Evolutionary conservation across 1,140 invertebrate species (phyloP).

Genomic region (Drosophila mayri): DNA sequence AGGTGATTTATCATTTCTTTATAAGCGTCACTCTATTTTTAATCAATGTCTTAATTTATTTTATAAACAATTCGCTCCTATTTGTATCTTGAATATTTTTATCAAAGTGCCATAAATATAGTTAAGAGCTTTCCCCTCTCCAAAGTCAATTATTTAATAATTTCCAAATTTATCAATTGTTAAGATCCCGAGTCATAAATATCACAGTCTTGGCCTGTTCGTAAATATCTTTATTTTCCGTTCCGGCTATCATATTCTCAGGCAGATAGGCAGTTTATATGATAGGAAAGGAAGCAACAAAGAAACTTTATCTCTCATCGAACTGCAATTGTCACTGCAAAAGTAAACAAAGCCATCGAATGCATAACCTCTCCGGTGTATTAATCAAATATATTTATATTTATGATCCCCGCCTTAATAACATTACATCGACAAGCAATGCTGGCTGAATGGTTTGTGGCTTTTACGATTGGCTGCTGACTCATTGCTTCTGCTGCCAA

Average conservation of each 20-base stretch:
- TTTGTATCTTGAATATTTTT: background rate
- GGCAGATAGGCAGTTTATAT: constrained; percentile 12
- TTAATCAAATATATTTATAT: constrained; percentile 20
- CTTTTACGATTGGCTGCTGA: constrained; percentile 27
- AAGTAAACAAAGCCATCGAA: constrained; percentile 23
- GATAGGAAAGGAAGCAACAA: constrained; percentile 14
- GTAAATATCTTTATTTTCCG: constrained; percentile 29
- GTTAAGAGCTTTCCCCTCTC: background rate
- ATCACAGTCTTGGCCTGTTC: constrained; percentile 11
- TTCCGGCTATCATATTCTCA: constrained; percentile 10
- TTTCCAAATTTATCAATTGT: constrained; percentile 7
- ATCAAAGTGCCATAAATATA: background rate
- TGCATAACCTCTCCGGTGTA: background rate
- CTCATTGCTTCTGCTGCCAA: constrained; percentile 26
- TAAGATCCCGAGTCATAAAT: constrained; percentile 18
- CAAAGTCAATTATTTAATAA: constrained; percentile 25
- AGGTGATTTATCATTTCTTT: background rate
- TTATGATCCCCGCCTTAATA: constrained; percentile 29
- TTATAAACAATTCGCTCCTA: background rate
- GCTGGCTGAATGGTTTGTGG: constrained; percentile 4
- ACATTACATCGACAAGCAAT: constrained; percentile 28
- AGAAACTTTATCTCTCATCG: constrained; percentile 45
- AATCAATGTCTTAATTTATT: constrained; percentile 8
- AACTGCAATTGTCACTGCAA: constrained; percentile 22
- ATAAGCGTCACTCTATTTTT: background rate